Evolutionary conservation across 2,797 vertebrate species (phyloP).

Genomic region (Oreonectes daqikongensis): DNA sequence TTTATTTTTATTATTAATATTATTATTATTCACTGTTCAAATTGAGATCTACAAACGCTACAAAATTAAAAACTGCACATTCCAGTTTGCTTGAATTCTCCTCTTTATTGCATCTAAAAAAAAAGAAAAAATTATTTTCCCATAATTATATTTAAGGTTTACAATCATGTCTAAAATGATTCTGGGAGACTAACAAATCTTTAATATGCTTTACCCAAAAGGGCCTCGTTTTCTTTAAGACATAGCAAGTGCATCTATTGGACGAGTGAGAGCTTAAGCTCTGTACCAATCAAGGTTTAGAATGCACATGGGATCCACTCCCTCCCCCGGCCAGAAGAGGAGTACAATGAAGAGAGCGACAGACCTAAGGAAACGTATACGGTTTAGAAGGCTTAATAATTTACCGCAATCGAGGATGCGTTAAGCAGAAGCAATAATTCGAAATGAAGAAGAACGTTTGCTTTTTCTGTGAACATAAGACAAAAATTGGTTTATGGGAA

Average conservation of each 20-base stretch:
- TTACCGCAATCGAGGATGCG: conserved; percentile 1
- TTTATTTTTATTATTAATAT: no score
- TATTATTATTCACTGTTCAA: no score
- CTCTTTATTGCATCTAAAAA: no score
- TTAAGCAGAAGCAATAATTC: neutral
- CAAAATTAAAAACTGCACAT: no score
- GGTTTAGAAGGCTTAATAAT: neutral
- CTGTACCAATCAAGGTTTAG: conserved; percentile 49
- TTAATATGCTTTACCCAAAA: neutral
- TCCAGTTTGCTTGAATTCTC: no score
- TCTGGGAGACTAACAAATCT: no score
- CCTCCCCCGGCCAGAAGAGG: conserved; percentile 41
- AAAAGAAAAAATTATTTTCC: no score
- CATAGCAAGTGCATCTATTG: conserved; percentile 27
- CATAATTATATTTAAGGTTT: no score
- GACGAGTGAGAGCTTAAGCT: neutral
- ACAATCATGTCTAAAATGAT: no score
- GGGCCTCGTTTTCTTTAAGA: neutral
- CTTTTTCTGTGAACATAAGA: neutral
- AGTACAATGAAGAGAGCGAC: conserved; percentile 33
- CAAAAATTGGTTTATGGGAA: conserved; percentile 38
- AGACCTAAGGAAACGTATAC: neutral
- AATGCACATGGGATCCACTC: conserved; percentile 60
- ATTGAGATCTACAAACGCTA: no score
- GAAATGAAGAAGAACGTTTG: conserved; percentile 9